A percentile compares a stretch with the other conserved stretches of the same genome.
Conservation (phyloP, 2,888 invertebrate genomes). For the Trachelus tabidus region DNA sequence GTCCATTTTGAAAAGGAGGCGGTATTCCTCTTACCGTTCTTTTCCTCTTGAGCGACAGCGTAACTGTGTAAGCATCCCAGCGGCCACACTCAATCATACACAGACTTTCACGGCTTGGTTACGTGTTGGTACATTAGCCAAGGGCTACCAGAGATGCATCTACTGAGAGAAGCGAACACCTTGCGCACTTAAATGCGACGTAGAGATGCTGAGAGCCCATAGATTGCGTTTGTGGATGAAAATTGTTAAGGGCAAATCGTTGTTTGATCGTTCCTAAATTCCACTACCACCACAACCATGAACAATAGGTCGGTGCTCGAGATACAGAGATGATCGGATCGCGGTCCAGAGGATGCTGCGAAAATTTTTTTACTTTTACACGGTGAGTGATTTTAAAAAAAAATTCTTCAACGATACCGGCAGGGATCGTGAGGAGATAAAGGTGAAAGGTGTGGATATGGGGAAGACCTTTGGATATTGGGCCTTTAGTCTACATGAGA, state of each 20-base stretch:
- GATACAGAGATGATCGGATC: slow-evolving; percentile 7
- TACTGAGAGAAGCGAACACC: slow-evolving; percentile 31
- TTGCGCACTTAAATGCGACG: slow-evolving; percentile 40
- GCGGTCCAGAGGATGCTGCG: background rate
- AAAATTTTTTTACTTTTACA: slow-evolving; percentile 11
- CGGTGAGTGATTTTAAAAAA: background rate
- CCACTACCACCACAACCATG: slow-evolving; percentile 16
- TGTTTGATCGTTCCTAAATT: slow-evolving; percentile 51
- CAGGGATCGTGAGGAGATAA: background rate
- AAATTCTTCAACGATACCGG: background rate
- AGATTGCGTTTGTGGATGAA: slow-evolving; percentile 32
- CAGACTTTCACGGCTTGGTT: slow-evolving; percentile 33
- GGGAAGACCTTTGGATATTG: background rate
- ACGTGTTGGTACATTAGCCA: slow-evolving; percentile 31
- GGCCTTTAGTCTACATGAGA: background rate
- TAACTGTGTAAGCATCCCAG: slow-evolving; percentile 39
- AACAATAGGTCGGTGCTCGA: slow-evolving; percentile 32
- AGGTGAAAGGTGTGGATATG: background rate
- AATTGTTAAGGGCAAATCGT: slow-evolving; percentile 46
- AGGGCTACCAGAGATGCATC: slow-evolving; percentile 19
- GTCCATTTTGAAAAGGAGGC: slow-evolving; percentile 4
- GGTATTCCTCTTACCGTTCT: slow-evolving; percentile 16
- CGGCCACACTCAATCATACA: slow-evolving; percentile 42
- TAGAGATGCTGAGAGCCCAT: background rate
- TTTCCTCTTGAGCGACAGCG: slow-evolving; percentile 32